Base-by-base conservation (phyloP, 2,797 vertebrate genomes). In the Borostomias antarcticus region DNA sequence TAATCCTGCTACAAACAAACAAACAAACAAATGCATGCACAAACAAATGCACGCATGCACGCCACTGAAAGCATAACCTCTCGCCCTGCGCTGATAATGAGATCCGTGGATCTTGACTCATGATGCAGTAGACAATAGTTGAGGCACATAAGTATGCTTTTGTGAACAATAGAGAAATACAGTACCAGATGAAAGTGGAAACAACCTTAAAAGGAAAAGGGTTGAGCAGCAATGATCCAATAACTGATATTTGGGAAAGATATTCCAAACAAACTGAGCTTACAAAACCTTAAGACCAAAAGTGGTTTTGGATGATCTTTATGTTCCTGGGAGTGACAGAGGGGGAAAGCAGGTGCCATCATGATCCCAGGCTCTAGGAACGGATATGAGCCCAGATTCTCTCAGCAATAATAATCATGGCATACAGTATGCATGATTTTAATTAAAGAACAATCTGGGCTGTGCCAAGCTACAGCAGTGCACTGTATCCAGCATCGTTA, bases 361-460 rank as follows among this genome's bases (percentile, higher is more conserved):
- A 76, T 58, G 62, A 43, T 40, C 57, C 35, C 37, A n/a, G 64
- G 54, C 71, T 71, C 72, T 33, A 32, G 70, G 69, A 73, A 40
- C 65, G 64, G 71, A 58, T n/a, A n/a, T 17, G 66, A 73, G 68
- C 54, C n/a, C 17, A 58, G 47, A 0, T 35, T 45, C 33, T 57
- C 19, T 25, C 64, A 52, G 64, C 67, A 68, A 69, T 81, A 73
- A 79, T 72, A 75, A 80, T 72, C 72, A 65, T 68, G 72, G 37
- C 62, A 54, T 72, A 68, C 58, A 69, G 69, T 64, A 61, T 51
- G 66, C 52, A 60, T 71, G 58, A 69, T 77, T 79, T 68, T 85
- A 86, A 88, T 87, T 87, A 84, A 79, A 67, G 63, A 68, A 80
- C 72, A 75, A 62, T 72, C 65, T 79, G 70, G 63, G 65, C 68